phyloP scores from a whole-genome alignment of 2,888 invertebrate genomes.

The Lordiphosa fenestrarum region DNA sequence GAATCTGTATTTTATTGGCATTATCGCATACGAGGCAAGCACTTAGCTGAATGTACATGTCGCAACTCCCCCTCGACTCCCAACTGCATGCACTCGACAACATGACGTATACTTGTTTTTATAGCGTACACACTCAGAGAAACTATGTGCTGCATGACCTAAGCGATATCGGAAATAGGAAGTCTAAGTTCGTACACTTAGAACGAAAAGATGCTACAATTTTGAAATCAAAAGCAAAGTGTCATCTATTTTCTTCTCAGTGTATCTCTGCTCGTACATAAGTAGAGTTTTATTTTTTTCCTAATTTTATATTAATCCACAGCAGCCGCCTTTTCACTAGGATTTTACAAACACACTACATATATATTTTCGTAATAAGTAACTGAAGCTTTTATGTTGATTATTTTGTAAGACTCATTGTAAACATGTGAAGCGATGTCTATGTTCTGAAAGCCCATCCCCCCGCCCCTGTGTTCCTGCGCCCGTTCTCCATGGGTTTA shows the following conservation, averaged over 20 bases:
- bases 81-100: constrained; percentile 7
- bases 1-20: constrained; percentile 60
- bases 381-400: constrained; percentile 71
- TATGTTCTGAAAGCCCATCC: constrained; percentile 10
- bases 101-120: constrained; percentile 53
- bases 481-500: constrained; percentile 20
- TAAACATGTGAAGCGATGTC: constrained; percentile 29
- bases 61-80: not conserved
- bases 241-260: too few relatives aligned
- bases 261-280: too few relatives aligned
- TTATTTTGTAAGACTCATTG: constrained; percentile 63
- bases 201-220: too few relatives aligned
- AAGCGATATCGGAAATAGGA: not conserved
- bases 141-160: too few relatives aligned
- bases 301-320: constrained; percentile 12
- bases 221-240: too few relatives aligned
- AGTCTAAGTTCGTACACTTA: too few relatives aligned
- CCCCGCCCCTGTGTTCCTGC: constrained; percentile 25
- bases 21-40: constrained; percentile 45
- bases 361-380: constrained; percentile 51
- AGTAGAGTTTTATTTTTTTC: not conserved
- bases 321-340: constrained; percentile 12
- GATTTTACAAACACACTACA: not conserved
- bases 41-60: constrained; percentile 37
- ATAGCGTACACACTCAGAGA: not conserved